Base-by-base conservation (phyloP, 2,797 vertebrate species). In the Onychomys arenicola region DNA sequence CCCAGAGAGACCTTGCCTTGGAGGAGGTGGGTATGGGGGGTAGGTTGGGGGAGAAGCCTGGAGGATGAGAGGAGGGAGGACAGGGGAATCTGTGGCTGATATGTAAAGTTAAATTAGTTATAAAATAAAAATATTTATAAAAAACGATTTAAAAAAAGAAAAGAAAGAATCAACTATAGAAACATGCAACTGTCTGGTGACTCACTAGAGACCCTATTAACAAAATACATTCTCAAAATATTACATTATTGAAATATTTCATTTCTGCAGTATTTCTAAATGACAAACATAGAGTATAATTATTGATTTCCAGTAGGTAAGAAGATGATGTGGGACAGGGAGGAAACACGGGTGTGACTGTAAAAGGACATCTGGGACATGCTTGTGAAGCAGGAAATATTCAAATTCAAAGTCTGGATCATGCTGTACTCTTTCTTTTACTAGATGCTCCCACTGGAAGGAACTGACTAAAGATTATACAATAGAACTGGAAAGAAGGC, bases 41-140 rank as follows among this genome's bases (percentile, higher is more conserved):
- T 2, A 14, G 12, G 2, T 52, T 52, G 0, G 49, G 49, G 12
- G 13, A 11, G 14, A 2, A 52, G 49, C 13, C 2, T 13, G 49
- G 49, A 1, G 49, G 12, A 11, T 52, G 11, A 13, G 49, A 52
- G 49, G 49, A 52, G 49, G 12, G 49, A 52, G 49, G 12, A 52
- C 49, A 52, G 49, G 49, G 49, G 49, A 52, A 52, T 52, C 49
- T 2, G 2, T 52, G 49, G 12, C 49, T 52, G 49, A 52, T 52
- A 14, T 14, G 49, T 52, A 52, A 52, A 52, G 14, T 52, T 13
- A 52, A 52, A 52, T 52, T 52, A 52, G 52, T 52, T 52, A 52
- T 52, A 52, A 52, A 52, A 52, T 52, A 52, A 52, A 52, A 52
- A 52, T 52, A 52, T 52, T 52, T 52, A 52, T 52, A 52, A 52